Percentiles rank a stretch among this genome's conserved stretches.
phyloP scores from a whole-genome alignment of 2,797 vertebrate genomes.

The Remorina albescens region DNA sequence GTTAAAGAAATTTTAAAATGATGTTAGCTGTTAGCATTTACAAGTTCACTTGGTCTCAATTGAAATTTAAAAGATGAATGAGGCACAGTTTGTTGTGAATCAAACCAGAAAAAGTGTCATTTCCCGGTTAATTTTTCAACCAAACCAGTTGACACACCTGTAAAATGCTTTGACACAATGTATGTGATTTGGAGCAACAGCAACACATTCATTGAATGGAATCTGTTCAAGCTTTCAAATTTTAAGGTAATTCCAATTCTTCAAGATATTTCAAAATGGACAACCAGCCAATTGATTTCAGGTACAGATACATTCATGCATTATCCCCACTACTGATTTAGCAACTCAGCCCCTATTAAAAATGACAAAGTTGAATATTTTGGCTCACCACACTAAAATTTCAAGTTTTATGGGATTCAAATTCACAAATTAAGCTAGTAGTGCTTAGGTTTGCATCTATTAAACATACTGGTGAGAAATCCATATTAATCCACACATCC shows the following conservation, averaged over 20 bases:
- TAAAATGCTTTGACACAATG: too few species aligned
- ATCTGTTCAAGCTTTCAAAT: not conserved
- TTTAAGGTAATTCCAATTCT: not conserved
- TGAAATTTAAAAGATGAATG: not conserved
- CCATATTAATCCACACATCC: too few species aligned
- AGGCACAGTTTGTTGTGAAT: not conserved
- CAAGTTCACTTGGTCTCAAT: not conserved
- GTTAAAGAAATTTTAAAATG: not conserved
- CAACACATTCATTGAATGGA: not conserved
- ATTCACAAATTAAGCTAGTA: not conserved
- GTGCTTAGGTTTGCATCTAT: not conserved
- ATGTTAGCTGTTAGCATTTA: not conserved
- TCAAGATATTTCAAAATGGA: not conserved
- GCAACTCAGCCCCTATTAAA: not conserved
- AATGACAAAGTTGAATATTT: constrained; percentile 8
- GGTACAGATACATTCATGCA: not conserved
- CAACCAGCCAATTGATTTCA: not conserved
- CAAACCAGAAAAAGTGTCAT: not conserved
- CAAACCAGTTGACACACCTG: too few species aligned
- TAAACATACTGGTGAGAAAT: not conserved
- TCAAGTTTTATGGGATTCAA: not conserved
- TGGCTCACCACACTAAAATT: not conserved
- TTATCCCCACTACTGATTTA: not conserved
- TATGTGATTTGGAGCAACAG: too few species aligned
- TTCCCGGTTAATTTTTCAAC: too few species aligned